Evolutionary conservation across 2,113 vertebrate species (phyloP).

Genomic region (Telmatochromis sp.): DNA sequence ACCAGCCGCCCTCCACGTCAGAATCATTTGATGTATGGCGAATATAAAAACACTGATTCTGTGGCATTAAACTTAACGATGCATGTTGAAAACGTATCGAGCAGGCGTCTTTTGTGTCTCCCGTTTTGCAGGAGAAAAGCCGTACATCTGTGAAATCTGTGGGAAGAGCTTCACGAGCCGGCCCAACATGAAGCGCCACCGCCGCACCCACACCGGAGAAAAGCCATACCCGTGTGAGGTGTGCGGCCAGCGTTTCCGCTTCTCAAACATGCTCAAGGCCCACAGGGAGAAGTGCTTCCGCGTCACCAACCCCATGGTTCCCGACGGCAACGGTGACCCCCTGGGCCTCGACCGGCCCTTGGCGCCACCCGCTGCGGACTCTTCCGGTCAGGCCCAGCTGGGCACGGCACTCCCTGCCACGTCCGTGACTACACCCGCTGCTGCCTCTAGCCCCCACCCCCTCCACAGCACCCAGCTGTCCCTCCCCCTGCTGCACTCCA

Average conservation of each 20-base stretch:
- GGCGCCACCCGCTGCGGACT: slow-evolving; percentile 29
- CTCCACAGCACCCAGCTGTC: slow-evolving; percentile 56
- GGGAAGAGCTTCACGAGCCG: slow-evolving; percentile 98
- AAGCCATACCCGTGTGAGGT: slow-evolving; percentile 95
- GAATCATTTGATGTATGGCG: neutral
- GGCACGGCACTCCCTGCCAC: slow-evolving; percentile 5
- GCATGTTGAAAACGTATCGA: neutral
- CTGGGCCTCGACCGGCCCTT: slow-evolving; percentile 46
- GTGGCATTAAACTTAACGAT: neutral
- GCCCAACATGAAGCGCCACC: slow-evolving; percentile 98
- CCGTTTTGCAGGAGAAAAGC: slow-evolving; percentile 84
- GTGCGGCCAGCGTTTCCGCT: slow-evolving; percentile 94
- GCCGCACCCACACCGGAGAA: slow-evolving; percentile 94
- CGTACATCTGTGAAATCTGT: slow-evolving; percentile 97
- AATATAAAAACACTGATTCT: neutral
- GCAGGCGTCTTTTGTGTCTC: neutral
- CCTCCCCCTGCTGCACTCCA: slow-evolving; percentile 72
- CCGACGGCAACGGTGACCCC: slow-evolving; percentile 50
- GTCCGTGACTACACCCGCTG: slow-evolving; percentile 38
- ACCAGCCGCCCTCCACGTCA: neutral
- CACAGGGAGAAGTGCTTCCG: slow-evolving; percentile 96
- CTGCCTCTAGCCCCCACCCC: slow-evolving; percentile 45
- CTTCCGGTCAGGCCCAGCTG: slow-evolving; percentile 34
- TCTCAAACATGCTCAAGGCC: slow-evolving; percentile 99
- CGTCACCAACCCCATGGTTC: slow-evolving; percentile 76